Evolutionary conservation across 2,797 vertebrate genomes (phyloP).

Genomic region (Cryptoblepharus egeriae): DNA sequence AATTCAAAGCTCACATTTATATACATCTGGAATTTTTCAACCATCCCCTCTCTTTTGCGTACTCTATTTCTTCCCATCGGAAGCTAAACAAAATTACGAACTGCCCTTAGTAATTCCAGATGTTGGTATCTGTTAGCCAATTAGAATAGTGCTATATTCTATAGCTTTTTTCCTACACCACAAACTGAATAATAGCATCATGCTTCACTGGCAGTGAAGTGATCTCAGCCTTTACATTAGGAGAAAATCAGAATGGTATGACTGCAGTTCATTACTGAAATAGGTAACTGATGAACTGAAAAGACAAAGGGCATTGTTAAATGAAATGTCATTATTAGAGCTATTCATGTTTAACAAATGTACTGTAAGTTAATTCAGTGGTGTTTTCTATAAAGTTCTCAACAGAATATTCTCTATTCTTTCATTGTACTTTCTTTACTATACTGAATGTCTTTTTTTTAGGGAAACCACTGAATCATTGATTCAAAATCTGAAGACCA

Average conservation of each 20-base stretch:
- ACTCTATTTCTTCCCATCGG: slow-evolving; percentile 65
- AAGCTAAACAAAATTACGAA: slow-evolving; percentile 69
- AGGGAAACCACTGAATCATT: slow-evolving; percentile 36
- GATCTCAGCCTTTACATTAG: slow-evolving; percentile 85
- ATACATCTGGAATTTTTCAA: slow-evolving; percentile 49
- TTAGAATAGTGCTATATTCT: slow-evolving; percentile 78
- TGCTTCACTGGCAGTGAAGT: slow-evolving; percentile 82
- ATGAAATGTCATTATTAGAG: slow-evolving; percentile 86
- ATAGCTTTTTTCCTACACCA: slow-evolving; percentile 79
- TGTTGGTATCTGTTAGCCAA: slow-evolving; percentile 76
- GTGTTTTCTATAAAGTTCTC: slow-evolving; percentile 81
- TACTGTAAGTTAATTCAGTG: slow-evolving; percentile 84
- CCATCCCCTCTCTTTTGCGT: slow-evolving; percentile 38
- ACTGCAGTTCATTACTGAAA: slow-evolving; percentile 85
- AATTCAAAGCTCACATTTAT: slow-evolving; percentile 65
- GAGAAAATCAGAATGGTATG: slow-evolving; percentile 83
- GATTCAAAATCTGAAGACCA: neutral
- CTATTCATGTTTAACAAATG: slow-evolving; percentile 86
- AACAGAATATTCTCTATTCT: slow-evolving; percentile 67
- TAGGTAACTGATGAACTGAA: slow-evolving; percentile 86
- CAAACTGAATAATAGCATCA: slow-evolving; percentile 84
- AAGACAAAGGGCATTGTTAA: slow-evolving; percentile 87
- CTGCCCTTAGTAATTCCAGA: slow-evolving; percentile 64
- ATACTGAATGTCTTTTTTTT: slow-evolving; percentile 45
- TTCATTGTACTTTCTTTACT: slow-evolving; percentile 58